Conservation (phyloP, 2,113 vertebrate genomes). For the Phocoena sinus region DNA sequence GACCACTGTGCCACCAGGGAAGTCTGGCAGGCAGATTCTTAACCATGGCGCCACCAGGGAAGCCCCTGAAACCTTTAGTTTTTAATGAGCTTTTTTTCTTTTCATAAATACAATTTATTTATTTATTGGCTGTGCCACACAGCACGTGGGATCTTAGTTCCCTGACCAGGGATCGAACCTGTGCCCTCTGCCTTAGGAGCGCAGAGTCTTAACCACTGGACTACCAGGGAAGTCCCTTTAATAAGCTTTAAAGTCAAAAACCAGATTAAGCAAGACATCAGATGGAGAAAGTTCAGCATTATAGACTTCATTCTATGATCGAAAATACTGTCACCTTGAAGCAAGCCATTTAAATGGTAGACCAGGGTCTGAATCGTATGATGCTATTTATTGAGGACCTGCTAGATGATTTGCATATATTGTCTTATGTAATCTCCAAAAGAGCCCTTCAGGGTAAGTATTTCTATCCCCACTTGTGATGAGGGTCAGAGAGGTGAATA, state of each 20-base stretch:
- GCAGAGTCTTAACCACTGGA: too few relatives aligned
- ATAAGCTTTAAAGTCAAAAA: background rate
- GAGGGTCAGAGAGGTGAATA: background rate
- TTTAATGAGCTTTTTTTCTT: background rate
- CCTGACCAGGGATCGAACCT: too few relatives aligned
- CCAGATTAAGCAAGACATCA: conserved; percentile 2
- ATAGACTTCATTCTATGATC: background rate
- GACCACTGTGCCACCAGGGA: too few relatives aligned
- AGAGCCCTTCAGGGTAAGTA: background rate
- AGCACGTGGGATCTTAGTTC: too few relatives aligned
- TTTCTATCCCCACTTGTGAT: background rate
- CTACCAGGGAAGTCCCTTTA: background rate
- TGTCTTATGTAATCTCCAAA: background rate
- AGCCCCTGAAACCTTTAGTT: background rate
- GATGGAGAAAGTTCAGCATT: background rate
- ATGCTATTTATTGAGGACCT: background rate
- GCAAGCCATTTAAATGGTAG: background rate
- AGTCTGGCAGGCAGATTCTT: too few relatives aligned
- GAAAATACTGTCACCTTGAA: background rate
- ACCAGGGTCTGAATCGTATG: background rate
- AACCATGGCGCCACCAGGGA: too few relatives aligned
- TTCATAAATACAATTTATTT: too few relatives aligned
- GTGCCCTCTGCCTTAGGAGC: too few relatives aligned
- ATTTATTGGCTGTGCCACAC: too few relatives aligned
- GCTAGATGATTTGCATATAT: background rate